Conservation (phyloP, 2,888 invertebrate species). For the Dendrolimus pini region DNA sequence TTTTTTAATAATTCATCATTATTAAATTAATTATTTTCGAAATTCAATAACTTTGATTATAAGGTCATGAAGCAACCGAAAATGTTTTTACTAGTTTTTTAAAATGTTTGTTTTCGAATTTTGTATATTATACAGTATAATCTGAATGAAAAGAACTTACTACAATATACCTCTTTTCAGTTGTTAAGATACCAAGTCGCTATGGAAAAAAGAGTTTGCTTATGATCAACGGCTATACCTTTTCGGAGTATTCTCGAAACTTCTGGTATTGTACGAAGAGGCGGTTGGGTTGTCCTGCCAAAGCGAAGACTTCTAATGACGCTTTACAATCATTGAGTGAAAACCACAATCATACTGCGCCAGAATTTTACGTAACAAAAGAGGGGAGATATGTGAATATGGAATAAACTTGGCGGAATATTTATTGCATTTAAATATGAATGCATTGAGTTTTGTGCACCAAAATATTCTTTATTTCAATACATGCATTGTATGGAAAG, state of each 20-base stretch:
- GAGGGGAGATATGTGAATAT: constrained; percentile 28
- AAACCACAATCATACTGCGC: constrained; percentile 33
- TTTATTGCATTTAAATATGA: no score
- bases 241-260: constrained; percentile 31
- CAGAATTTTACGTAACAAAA: constrained; percentile 25
- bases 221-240: constrained; percentile 44
- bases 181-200: constrained; percentile 29
- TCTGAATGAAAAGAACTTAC: no score
- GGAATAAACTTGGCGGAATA: constrained; percentile 4
- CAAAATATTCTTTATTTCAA: no score
- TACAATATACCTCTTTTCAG: constrained; percentile 18
- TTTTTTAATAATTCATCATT: no score
- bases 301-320: constrained; percentile 27
- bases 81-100: no score
- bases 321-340: constrained; percentile 21
- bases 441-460: no score
- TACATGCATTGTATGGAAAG: no score
- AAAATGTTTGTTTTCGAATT: no score
- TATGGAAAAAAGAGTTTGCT: constrained; percentile 29
- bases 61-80: no score
- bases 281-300: constrained; percentile 28
- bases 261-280: constrained; percentile 49
- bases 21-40: no score
- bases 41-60: no score
- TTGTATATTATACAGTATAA: no score